These are phyloP conservation scores for Pogonus chalceus DNA, from an alignment of 1,140 invertebrate genomes.

Conservation along the genomic window DNA sequence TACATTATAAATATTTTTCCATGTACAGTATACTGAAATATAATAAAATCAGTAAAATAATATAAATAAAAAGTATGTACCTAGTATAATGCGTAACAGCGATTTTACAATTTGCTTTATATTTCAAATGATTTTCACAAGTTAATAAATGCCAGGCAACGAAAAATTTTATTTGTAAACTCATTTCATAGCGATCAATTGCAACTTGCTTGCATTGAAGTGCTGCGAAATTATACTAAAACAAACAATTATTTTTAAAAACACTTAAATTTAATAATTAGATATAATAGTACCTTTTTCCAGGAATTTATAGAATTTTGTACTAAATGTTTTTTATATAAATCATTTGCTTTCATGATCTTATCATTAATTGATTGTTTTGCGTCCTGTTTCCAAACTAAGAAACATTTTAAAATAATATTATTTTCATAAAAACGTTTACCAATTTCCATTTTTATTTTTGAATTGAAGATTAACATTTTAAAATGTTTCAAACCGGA, in stretches of 20 bases:
- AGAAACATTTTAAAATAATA: conserved; percentile 34
- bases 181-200: conserved; percentile 49
- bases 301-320: conserved; percentile 35
- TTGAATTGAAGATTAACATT: conserved; percentile 37
- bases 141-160: conserved; percentile 39
- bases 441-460: conserved; percentile 39
- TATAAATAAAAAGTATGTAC: conserved; percentile 31
- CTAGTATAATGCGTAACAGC: conserved; percentile 44
- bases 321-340: conserved; percentile 34
- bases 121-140: conserved; percentile 33
- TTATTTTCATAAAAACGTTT: conserved; percentile 35
- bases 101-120: conserved; percentile 38
- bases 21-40: not conserved
- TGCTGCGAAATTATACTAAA: conserved; percentile 35
- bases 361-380: not conserved
- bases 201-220: conserved; percentile 46
- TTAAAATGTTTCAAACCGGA: conserved; percentile 42
- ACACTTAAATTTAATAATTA: conserved; percentile 14
- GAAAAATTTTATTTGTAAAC: conserved; percentile 41
- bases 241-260: conserved; percentile 12
- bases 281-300: conserved; percentile 13
- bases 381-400: not conserved
- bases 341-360: not conserved
- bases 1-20: not conserved
- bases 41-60: not conserved